A percentile compares a stretch with the other conserved stretches of the same genome.
These are phyloP conservation scores for Decapterus maruadsi DNA, from an alignment of 2,797 vertebrate genomes.

Conservation along the genomic window DNA sequence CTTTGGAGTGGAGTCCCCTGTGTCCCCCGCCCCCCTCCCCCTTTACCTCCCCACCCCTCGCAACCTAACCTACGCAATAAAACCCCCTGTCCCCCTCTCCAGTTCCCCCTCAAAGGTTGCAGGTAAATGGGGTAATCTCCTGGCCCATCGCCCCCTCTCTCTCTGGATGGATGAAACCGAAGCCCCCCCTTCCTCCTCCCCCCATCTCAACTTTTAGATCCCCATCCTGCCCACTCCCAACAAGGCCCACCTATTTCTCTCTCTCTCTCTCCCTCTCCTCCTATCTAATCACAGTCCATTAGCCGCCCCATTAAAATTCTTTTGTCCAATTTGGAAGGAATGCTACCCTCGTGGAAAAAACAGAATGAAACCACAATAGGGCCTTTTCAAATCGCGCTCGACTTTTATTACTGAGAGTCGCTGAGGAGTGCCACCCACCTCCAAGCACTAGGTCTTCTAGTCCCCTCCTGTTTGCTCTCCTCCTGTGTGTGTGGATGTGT, in stretches of 20 bases:
- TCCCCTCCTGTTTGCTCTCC: constrained; percentile 36
- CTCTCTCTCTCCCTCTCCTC: constrained; percentile 60
- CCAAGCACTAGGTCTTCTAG: constrained; percentile 59
- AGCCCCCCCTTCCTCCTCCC: constrained; percentile 43
- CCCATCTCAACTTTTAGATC: constrained; percentile 54
- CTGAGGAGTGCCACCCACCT: constrained; percentile 80
- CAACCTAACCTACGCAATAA: constrained; percentile 64
- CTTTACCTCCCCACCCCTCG: constrained; percentile 3
- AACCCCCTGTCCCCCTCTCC: constrained; percentile 58
- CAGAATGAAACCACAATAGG: constrained; percentile 81
- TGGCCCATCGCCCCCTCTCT: constrained; percentile 73
- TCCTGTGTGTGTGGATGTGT: constrained; percentile 24
- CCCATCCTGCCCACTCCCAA: constrained; percentile 58
- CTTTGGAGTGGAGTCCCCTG: constrained; percentile 74
- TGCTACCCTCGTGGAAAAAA: constrained; percentile 83
- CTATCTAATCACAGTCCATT: constrained; percentile 87
- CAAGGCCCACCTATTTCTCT: constrained; percentile 61
- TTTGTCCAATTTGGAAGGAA: constrained; percentile 89
- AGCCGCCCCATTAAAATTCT: constrained; percentile 88
- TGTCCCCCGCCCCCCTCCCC: constrained; percentile 19
- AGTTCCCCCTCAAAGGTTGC: constrained; percentile 77
- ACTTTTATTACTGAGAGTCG: constrained; percentile 83
- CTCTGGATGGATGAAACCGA: constrained; percentile 75
- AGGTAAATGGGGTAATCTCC: constrained; percentile 83
- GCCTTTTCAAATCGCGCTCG: constrained; percentile 80